Evolutionary conservation across 1,140 invertebrate species (phyloP).

Genomic region (Stratiolaelaps scimitus): DNA sequence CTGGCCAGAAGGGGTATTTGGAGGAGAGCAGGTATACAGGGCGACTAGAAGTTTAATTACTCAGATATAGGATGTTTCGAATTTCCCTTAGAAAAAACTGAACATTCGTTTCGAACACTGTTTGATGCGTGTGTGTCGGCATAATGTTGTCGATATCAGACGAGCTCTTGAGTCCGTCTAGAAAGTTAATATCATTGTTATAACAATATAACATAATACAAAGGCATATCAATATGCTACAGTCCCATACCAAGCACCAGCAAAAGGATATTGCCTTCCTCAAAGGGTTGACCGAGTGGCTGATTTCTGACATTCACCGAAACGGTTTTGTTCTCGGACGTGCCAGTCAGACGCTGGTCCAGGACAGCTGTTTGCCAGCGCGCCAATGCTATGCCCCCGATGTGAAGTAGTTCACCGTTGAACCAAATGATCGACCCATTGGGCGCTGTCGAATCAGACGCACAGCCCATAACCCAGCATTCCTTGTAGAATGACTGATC

Average conservation of each 20-base stretch:
- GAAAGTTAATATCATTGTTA: neutral
- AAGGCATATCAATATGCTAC: neutral
- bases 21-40: too few relatives aligned
- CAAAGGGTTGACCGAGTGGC: neutral
- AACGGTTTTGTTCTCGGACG: neutral
- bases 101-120: too few relatives aligned
- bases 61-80: too few relatives aligned
- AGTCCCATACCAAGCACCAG: neutral
- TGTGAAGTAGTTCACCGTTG: constrained; percentile 34
- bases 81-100: too few relatives aligned
- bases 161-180: constrained; percentile 1
- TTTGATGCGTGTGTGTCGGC: too few relatives aligned
- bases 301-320: neutral
- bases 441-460: too few relatives aligned
- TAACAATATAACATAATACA: neutral
- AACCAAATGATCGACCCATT: constrained; percentile 28
- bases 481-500: constrained; percentile 18
- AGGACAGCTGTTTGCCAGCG: constrained; percentile 32
- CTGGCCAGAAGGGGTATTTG: too few relatives aligned
- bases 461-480: neutral
- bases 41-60: too few relatives aligned
- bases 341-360: neutral
- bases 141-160: too few relatives aligned
- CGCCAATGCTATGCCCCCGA: constrained; percentile 29
- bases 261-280: constrained; percentile 1